Conservation (phyloP, 2,888 invertebrate genomes). For the Allolobophora icterica region DNA sequence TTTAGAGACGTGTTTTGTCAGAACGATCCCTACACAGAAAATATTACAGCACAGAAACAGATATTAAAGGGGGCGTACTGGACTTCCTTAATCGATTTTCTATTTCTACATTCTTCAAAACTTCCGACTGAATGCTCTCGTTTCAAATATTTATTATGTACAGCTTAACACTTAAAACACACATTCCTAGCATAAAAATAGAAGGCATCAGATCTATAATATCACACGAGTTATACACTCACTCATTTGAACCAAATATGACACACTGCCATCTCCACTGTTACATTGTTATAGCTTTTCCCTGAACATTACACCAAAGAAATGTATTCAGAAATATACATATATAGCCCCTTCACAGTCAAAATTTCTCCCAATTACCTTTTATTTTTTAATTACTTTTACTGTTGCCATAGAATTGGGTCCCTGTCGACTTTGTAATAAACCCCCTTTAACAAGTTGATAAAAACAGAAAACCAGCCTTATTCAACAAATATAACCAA, state of each 20-base stretch:
- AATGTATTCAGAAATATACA: too few species aligned
- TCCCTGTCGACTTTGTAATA: not conserved
- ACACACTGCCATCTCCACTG: not conserved
- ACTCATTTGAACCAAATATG: not conserved
- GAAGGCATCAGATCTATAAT: not conserved
- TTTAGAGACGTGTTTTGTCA: too few species aligned
- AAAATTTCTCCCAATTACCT: not conserved
- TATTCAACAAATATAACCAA: not conserved
- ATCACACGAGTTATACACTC: not conserved
- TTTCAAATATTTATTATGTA: not conserved
- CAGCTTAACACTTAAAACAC: not conserved
- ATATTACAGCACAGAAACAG: not conserved
- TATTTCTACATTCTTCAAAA: not conserved
- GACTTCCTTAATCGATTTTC: not conserved
- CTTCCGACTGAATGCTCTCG: not conserved
- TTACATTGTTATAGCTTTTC: not conserved
- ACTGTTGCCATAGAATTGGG: not conserved
- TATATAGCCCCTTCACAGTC: not conserved
- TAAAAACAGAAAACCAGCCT: not conserved
- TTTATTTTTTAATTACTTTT: too few species aligned
- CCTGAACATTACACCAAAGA: not conserved
- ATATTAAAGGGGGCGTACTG: too few species aligned
- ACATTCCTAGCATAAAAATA: conserved; percentile 7
- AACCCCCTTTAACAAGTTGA: not conserved
- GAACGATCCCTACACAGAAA: not conserved